Base-by-base conservation (phyloP, 1,140 invertebrate genomes). In the Pseudomyrmex sp. region DNA sequence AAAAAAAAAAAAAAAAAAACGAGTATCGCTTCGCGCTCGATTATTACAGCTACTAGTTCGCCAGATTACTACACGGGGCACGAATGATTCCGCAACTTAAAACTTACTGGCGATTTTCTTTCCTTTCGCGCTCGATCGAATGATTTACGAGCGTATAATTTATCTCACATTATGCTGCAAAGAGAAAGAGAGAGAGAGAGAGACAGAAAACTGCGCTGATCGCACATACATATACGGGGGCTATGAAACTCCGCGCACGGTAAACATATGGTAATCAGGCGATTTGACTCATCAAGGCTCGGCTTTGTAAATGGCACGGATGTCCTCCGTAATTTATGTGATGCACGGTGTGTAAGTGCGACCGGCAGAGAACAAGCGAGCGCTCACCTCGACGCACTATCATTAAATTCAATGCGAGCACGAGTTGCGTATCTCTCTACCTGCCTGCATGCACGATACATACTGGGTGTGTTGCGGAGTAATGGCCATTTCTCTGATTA, bases 261-360 rank as follows among this genome's bases (percentile, higher is more conserved):
- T 89, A 89, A 89, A 90, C 86, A 88, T 90, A 90, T 90, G 89
- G 85, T 90, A 90, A 90, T 90, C 89, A 87, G 86, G 63, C 87
- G 85, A 91, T 91, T 91, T 87, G 90, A 92, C 88, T 92, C 85
- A 88, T 91, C 88, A 83, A 89, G 83, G 85, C 77, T 90, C 86
- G 75, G 88, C 82, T 89, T 91, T 91, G 91, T 92, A 91, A 91
- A 91, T 91, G 90, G 91, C 86, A 86, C 79, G 85, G 84, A 90
- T 90, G 89, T 88, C 87, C 83, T 65, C 82, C 54, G 79, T 91
- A 90, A 92, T 91, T 91, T 91, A 91, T 91, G 80, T 73, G 79
- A 63, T 86, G 85, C 86, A 88, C 76, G 84, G 62, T 83, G 87
- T 85, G 85, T 86, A 86, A 90, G 89, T 88, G 85, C 83, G 83